Evolutionary conservation across 53 echinoderm and acorn worm genomes (phyloP).

Genomic region (Henricia sp.): DNA sequence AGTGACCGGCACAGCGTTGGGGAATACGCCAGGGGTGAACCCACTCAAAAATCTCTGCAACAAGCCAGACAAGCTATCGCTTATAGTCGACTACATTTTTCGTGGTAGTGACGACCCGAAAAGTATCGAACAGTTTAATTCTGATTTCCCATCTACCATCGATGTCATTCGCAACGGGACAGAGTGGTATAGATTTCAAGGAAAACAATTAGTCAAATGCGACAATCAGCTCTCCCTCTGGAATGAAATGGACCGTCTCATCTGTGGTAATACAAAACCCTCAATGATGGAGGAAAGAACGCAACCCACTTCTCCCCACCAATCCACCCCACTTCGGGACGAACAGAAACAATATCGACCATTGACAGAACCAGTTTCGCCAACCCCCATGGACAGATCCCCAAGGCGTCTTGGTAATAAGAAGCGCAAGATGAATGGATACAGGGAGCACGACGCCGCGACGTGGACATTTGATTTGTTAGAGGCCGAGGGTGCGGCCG

Average conservation of each 20-base stretch:
- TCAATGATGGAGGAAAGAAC: background rate
- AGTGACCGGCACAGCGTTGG: too few species aligned
- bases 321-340: background rate
- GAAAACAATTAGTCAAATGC: background rate
- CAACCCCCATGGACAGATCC: background rate
- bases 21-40: too few species aligned
- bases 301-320: background rate
- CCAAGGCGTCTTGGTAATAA: background rate
- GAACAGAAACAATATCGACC: background rate
- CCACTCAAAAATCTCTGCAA: background rate
- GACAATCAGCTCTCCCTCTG: too few species aligned
- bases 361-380: background rate
- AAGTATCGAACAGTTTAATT: background rate
- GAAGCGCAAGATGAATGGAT: background rate
- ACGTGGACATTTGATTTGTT: background rate
- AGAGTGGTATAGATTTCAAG: background rate
- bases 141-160: background rate
- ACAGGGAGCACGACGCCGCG: background rate
- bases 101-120: background rate
- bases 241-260: too few species aligned
- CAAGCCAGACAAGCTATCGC: background rate
- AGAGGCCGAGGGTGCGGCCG: background rate
- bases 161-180: background rate
- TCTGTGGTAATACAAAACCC: background rate
- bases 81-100: background rate